A percentile compares a stretch with the other conserved stretches of the same genome.
These are phyloP conservation scores for Pseudochirops cupreus DNA, from an alignment of 2,797 vertebrate genomes.

Conservation along the genomic window DNA sequence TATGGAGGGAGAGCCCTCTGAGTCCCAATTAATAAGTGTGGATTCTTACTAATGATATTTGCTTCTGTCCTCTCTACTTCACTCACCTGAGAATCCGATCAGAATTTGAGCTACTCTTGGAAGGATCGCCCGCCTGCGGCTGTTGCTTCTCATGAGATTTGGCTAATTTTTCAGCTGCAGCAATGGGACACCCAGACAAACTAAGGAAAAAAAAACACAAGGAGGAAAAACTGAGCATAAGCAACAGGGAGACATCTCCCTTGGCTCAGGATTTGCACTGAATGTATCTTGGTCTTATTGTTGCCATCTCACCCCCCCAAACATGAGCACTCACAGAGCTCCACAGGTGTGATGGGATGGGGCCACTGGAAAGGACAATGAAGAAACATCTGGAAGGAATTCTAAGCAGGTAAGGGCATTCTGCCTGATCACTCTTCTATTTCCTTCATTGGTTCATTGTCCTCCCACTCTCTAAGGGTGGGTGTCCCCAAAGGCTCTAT, in stretches of 20 bases:
- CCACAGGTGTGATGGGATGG: neutral
- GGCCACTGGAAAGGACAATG: neutral
- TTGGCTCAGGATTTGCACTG: slow-evolving; percentile 10
- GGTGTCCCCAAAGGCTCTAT: neutral
- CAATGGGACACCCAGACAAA: slow-evolving; percentile 96
- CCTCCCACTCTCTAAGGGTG: neutral
- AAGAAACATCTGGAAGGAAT: neutral
- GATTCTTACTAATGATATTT: neutral
- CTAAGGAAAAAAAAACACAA: slow-evolving; percentile 38
- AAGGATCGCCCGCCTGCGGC: slow-evolving; percentile 88
- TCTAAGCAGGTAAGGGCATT: neutral
- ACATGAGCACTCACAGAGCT: neutral
- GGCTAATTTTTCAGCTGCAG: slow-evolving; percentile 97
- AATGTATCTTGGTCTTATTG: neutral
- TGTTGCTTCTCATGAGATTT: slow-evolving; percentile 95
- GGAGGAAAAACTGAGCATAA: slow-evolving; percentile 45
- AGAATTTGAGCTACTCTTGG: slow-evolving; percentile 94
- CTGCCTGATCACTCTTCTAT: neutral
- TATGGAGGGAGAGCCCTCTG: neutral
- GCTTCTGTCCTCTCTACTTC: neutral
- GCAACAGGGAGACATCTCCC: slow-evolving; percentile 6
- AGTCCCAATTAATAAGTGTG: neutral
- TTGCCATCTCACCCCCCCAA: slow-evolving; percentile 4
- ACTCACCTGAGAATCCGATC: slow-evolving; percentile 95
- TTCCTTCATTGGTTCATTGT: neutral